Percentiles rank a stretch among this genome's conserved stretches.
Conservation (phyloP, 2,113 vertebrate species). For the Zosterops japonicus region DNA sequence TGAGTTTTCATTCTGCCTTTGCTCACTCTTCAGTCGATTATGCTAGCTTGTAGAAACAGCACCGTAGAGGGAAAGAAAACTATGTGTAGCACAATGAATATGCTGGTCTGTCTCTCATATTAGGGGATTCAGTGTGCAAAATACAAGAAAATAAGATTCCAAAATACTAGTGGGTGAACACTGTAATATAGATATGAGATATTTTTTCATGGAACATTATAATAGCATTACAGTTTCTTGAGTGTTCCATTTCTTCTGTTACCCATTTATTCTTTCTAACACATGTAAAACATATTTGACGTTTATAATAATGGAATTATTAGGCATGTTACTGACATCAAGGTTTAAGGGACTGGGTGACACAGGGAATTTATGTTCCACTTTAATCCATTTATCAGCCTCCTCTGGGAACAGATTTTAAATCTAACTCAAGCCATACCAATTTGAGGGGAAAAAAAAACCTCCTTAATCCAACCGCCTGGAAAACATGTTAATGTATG, state of each 20-base stretch:
- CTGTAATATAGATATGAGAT: background rate
- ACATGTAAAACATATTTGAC: slow-evolving; percentile 66
- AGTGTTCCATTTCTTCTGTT: slow-evolving; percentile 39
- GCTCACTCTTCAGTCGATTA: background rate
- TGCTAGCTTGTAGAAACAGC: background rate
- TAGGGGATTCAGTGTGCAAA: background rate
- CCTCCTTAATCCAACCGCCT: slow-evolving; percentile 7
- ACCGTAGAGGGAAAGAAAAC: background rate
- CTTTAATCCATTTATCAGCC: slow-evolving; percentile 71
- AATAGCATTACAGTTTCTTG: slow-evolving; percentile 12
- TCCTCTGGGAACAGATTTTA: slow-evolving; percentile 66
- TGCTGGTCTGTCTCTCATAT: background rate
- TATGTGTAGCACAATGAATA: background rate
- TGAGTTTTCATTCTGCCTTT: background rate
- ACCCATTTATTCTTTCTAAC: slow-evolving; percentile 39
- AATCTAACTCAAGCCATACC: slow-evolving; percentile 62
- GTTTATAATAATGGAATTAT: slow-evolving; percentile 71
- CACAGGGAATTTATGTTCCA: slow-evolving; percentile 69
- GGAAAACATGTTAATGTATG: slow-evolving; percentile 18
- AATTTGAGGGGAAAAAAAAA: background rate
- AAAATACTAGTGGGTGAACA: background rate
- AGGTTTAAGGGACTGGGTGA: slow-evolving; percentile 67
- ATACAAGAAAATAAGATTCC: background rate
- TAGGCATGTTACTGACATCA: slow-evolving; percentile 71
- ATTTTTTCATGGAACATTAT: background rate